Conservation (phyloP, 2,888 invertebrate species). For the Geotrupes spiniger region DNA sequence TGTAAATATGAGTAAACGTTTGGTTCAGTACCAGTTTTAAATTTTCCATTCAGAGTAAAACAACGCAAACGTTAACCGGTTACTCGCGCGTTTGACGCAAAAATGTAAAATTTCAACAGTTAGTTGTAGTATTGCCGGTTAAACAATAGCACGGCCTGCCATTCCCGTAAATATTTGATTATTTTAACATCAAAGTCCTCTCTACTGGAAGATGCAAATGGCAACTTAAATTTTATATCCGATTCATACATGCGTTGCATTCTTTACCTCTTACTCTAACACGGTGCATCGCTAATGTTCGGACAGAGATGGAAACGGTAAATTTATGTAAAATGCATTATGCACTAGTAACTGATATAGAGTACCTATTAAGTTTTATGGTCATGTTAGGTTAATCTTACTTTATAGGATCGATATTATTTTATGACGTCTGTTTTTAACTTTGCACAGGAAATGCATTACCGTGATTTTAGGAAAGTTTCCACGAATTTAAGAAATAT, state of each 20-base stretch:
- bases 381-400: slow-evolving; percentile 23
- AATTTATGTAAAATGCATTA: slow-evolving; percentile 24
- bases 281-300: slow-evolving; percentile 2
- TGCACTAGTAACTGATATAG: slow-evolving; percentile 24
- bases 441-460: neutral
- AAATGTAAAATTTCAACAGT: neutral
- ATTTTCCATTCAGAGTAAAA: too few relatives aligned
- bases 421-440: slow-evolving; percentile 17
- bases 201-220: slow-evolving; percentile 29
- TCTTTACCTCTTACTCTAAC: neutral
- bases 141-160: slow-evolving; percentile 8
- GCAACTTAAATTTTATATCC: slow-evolving; percentile 23
- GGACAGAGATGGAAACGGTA: slow-evolving; percentile 9
- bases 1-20: too few relatives aligned
- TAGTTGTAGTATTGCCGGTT: neutral
- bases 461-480: slow-evolving; percentile 1
- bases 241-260: slow-evolving; percentile 22
- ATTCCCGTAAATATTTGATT: slow-evolving; percentile 32
- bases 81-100: too few relatives aligned
- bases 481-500: slow-evolving; percentile 1
- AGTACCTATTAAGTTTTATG: slow-evolving; percentile 23
- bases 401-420: slow-evolving; percentile 21
- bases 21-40: too few relatives aligned
- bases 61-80: too few relatives aligned
- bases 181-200: slow-evolving; percentile 27